These are phyloP conservation scores for Potamarius usumacintae DNA, from an alignment of 2,113 vertebrate species.

Conservation along the genomic window DNA sequence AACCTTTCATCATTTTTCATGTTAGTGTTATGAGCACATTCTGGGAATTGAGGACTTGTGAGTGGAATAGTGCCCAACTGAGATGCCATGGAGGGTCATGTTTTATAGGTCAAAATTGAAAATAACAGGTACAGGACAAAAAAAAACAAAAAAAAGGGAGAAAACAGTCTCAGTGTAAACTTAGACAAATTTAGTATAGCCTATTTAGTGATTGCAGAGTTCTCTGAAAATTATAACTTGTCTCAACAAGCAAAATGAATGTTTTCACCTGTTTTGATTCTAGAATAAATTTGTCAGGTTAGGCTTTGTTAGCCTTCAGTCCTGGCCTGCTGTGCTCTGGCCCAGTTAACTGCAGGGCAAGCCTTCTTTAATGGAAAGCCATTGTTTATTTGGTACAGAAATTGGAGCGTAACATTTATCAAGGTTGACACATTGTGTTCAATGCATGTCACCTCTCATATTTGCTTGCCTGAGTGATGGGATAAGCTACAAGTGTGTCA, in stretches of 20 bases:
- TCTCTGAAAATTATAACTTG: neutral
- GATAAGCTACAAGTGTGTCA: slow-evolving; percentile 36
- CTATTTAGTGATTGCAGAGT: neutral
- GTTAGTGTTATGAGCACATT: slow-evolving; percentile 1
- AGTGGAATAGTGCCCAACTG: neutral
- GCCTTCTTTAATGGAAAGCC: slow-evolving; percentile 31
- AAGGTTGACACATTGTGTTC: slow-evolving; percentile 62
- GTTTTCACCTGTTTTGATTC: slow-evolving; percentile 20
- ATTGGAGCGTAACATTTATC: slow-evolving; percentile 61
- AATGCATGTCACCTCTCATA: slow-evolving; percentile 57
- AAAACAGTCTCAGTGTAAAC: neutral
- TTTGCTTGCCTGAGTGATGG: slow-evolving; percentile 65
- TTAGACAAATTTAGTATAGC: neutral
- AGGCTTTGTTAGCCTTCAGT: slow-evolving; percentile 17
- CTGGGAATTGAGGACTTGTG: slow-evolving; percentile 8
- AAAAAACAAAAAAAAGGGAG: neutral
- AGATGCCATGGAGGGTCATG: neutral
- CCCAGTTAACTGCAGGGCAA: slow-evolving; percentile 10
- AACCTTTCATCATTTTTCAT: slow-evolving; percentile 20
- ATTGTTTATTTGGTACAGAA: slow-evolving; percentile 61
- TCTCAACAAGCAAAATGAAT: neutral
- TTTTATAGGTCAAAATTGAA: neutral
- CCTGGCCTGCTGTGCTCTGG: slow-evolving; percentile 34
- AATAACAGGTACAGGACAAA: neutral
- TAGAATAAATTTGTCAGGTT: slow-evolving; percentile 9